Percentiles rank a stretch among this genome's conserved stretches.
phyloP scores from a whole-genome alignment of 2,888 invertebrate species.

The Phaedon cochleariae region DNA sequence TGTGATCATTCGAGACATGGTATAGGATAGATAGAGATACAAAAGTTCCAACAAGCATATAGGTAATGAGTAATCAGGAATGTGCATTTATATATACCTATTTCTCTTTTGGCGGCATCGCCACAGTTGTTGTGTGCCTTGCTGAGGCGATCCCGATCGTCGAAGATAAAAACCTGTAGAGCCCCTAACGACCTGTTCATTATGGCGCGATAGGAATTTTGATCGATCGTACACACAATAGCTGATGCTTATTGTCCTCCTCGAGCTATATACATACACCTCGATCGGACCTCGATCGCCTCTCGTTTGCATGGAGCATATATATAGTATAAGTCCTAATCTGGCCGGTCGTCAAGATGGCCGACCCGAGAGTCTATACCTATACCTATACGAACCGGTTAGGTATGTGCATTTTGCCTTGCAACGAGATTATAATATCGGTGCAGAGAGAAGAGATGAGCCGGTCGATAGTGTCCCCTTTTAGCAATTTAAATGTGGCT shows the following conservation, averaged over 20 bases:
- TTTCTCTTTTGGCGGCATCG: not conserved
- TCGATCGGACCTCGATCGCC: not conserved
- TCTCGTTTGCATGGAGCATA: slow-evolving; percentile 55
- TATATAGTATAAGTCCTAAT: slow-evolving; percentile 32
- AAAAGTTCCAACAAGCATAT: not conserved
- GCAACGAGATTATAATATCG: slow-evolving; percentile 63
- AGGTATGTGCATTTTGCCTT: slow-evolving; percentile 62
- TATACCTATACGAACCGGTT: slow-evolving; percentile 57
- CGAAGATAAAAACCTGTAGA: slow-evolving; percentile 9
- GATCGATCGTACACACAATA: slow-evolving; percentile 33
- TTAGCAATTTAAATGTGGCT: slow-evolving; percentile 64
- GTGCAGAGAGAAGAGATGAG: slow-evolving; percentile 57
- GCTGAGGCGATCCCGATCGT: not conserved
- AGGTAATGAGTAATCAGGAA: slow-evolving; percentile 2
- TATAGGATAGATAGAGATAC: slow-evolving; percentile 2
- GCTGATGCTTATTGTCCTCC: slow-evolving; percentile 27
- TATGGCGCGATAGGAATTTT: slow-evolving; percentile 38
- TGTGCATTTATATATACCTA: not conserved
- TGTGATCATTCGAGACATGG: too few relatives aligned
- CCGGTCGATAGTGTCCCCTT: slow-evolving; percentile 61
- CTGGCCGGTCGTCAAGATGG: slow-evolving; percentile 55
- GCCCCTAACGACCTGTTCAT: slow-evolving; percentile 34
- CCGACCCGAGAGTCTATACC: slow-evolving; percentile 50
- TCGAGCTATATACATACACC: slow-evolving; percentile 15
- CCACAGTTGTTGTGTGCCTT: not conserved